Percentiles rank a stretch among this genome's conserved stretches.
Conservation (phyloP, 2,888 invertebrate species). For the Diaperis boleti region DNA sequence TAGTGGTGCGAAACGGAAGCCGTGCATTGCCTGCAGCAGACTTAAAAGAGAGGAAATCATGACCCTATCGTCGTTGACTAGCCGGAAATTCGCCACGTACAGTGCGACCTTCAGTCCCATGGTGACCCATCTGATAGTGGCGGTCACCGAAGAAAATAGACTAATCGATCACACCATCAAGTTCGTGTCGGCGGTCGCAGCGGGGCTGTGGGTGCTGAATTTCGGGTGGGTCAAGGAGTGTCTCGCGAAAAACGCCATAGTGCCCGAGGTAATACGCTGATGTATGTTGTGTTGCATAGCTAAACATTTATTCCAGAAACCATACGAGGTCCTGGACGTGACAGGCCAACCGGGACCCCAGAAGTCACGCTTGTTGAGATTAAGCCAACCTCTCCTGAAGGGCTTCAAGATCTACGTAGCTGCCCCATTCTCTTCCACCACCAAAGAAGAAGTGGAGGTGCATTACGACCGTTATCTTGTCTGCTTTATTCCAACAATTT, state of each 20-base stretch:
- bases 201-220: conserved; percentile 71
- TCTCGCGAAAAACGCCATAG: conserved; percentile 62
- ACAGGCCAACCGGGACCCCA: conserved; percentile 70
- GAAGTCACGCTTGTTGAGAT: conserved; percentile 65
- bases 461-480: conserved; percentile 8
- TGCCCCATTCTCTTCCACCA: conserved; percentile 65
- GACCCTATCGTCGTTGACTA: conserved; percentile 55
- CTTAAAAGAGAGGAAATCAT: conserved; percentile 56
- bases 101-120: conserved; percentile 52
- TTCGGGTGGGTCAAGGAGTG: conserved; percentile 70
- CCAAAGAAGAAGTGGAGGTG: conserved; percentile 59
- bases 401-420: conserved; percentile 69
- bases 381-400: conserved; percentile 64
- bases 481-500: not conserved
- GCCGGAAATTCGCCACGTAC: conserved; percentile 58
- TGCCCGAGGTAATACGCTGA: conserved; percentile 70
- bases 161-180: conserved; percentile 66
- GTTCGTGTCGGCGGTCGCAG: conserved; percentile 70
- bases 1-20: not conserved
- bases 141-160: conserved; percentile 55
- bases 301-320: conserved; percentile 61
- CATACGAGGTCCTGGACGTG: conserved; percentile 69
- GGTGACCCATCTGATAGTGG: conserved; percentile 63
- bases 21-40: conserved; percentile 58
- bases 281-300: too few relatives aligned